Evolutionary conservation across 2,888 invertebrate genomes (phyloP).

Genomic region (Tachina fera): DNA sequence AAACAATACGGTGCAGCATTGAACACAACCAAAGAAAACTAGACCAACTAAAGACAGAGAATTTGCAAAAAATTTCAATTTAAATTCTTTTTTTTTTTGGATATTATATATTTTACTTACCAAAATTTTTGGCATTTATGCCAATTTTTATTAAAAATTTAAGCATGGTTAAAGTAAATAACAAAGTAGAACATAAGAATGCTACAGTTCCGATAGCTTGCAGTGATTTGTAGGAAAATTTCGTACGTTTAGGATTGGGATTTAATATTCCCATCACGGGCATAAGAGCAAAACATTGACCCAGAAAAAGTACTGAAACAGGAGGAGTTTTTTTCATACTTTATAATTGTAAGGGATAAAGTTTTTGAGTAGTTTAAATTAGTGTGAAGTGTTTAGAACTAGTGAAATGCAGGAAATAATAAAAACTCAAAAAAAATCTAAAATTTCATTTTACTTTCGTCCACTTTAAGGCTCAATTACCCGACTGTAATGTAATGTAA

Average conservation of each 20-base stretch:
- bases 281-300: conserved; percentile 84
- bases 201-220: conserved; percentile 74
- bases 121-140: conserved; percentile 80
- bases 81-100: background rate
- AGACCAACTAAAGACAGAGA: conserved; percentile 75
- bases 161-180: conserved; percentile 73
- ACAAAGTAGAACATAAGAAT: conserved; percentile 74
- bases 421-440: too few relatives aligned
- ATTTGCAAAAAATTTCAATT: background rate
- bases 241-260: conserved; percentile 79
- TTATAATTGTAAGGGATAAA: background rate
- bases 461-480: too few relatives aligned
- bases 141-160: conserved; percentile 76
- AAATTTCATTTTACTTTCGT: too few relatives aligned
- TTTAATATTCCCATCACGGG: conserved; percentile 83
- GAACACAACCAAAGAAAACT: conserved; percentile 78
- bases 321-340: background rate
- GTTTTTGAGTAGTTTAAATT: background rate
- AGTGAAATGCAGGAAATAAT: background rate
- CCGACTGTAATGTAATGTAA: too few relatives aligned
- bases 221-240: conserved; percentile 77
- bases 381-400: background rate
- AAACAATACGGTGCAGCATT: conserved; percentile 77
- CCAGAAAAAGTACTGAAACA: conserved; percentile 83
- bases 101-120: conserved; percentile 72